Conservation (phyloP, 2,888 invertebrate species). For the Cosmia trapezina region DNA sequence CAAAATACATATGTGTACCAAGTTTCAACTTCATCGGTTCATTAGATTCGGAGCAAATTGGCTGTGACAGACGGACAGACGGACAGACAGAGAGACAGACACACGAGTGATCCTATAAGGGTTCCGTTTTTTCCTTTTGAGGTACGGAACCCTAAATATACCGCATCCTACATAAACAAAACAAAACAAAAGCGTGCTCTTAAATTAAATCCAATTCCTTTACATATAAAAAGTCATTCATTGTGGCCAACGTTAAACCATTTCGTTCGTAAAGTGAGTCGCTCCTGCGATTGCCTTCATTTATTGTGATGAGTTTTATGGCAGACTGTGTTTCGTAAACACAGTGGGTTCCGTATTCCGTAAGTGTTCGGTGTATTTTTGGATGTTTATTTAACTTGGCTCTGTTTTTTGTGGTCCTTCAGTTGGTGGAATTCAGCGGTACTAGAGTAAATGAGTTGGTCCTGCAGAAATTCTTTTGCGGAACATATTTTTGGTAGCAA, state of each 20-base stretch:
- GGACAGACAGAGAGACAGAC: too few relatives aligned
- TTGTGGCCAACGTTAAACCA: constrained; percentile 69
- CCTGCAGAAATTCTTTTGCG: constrained; percentile 9
- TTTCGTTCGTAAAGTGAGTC: constrained; percentile 67
- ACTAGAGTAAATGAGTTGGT: constrained; percentile 41
- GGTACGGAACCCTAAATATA: too few relatives aligned
- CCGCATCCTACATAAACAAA: background rate
- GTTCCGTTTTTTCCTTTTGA: too few relatives aligned
- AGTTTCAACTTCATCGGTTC: too few relatives aligned
- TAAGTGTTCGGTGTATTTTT: constrained; percentile 58
- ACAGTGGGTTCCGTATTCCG: constrained; percentile 62
- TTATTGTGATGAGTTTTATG: constrained; percentile 73
- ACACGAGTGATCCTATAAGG: too few relatives aligned
- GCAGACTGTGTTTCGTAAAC: constrained; percentile 56
- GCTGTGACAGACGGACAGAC: too few relatives aligned
- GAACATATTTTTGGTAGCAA: constrained; percentile 11
- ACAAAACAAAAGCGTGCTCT: constrained; percentile 45
- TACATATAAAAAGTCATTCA: constrained; percentile 71
- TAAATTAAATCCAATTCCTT: constrained; percentile 67
- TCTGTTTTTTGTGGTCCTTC: constrained; percentile 39
- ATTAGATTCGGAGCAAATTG: too few relatives aligned
- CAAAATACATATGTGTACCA: too few relatives aligned
- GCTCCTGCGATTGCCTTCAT: constrained; percentile 73
- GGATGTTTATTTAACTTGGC: constrained; percentile 46
- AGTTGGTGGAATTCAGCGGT: constrained; percentile 21